These are phyloP conservation scores for Vandiemenella viatica DNA, from an alignment of 2,888 invertebrate species.

Conservation along the genomic window DNA sequence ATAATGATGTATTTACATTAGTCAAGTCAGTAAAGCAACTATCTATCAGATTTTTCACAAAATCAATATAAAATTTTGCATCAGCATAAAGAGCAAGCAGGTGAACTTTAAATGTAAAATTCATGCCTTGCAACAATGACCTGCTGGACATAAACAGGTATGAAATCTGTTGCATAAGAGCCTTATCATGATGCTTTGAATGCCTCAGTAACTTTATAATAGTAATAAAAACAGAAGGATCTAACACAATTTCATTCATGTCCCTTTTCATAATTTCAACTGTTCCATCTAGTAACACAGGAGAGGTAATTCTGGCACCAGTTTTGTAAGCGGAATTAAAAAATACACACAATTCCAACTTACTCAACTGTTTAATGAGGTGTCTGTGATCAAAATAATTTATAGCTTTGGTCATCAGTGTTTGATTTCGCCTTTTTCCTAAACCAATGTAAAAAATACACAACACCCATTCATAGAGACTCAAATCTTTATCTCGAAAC, in stretches of 20 bases:
- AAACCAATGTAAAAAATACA: slow-evolving; percentile 28
- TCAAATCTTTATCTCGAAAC: neutral
- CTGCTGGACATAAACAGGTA: slow-evolving; percentile 25
- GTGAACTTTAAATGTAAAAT: slow-evolving; percentile 27
- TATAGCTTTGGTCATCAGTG: slow-evolving; percentile 23
- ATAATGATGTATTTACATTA: too few relatives aligned
- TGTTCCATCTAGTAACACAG: slow-evolving; percentile 23
- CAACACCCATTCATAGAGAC: slow-evolving; percentile 21
- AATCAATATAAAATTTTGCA: slow-evolving; percentile 21
- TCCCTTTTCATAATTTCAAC: slow-evolving; percentile 24
- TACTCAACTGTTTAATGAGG: slow-evolving; percentile 7
- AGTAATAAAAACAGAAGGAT: slow-evolving; percentile 27
- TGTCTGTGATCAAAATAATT: slow-evolving; percentile 6
- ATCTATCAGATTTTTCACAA: too few relatives aligned
- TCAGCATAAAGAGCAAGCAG: slow-evolving; percentile 30
- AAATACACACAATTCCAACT: neutral
- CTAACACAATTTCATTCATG: slow-evolving; percentile 24
- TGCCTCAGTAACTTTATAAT: slow-evolving; percentile 29
- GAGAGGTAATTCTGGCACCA: neutral
- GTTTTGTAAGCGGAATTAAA: neutral
- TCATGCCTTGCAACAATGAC: slow-evolving; percentile 27
- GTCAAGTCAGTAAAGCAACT: too few relatives aligned
- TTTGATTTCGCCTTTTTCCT: slow-evolving; percentile 24
- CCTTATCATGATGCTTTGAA: slow-evolving; percentile 7
- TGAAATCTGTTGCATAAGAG: slow-evolving; percentile 5